Base-by-base conservation (phyloP, 2,888 invertebrate species). In the Halictus quadricinctus region DNA sequence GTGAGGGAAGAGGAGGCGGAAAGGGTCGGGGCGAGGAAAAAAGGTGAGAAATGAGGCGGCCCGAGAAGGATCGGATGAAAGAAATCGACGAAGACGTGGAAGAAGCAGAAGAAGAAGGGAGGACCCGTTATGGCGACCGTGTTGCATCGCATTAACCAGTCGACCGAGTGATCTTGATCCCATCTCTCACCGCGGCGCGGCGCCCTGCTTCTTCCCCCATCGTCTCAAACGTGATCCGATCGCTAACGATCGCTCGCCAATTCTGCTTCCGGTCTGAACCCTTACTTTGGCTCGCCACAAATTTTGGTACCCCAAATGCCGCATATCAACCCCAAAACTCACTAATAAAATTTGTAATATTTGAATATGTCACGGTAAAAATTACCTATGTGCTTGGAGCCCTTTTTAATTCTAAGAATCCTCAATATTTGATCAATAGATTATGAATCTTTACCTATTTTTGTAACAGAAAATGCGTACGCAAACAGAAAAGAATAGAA, bases 141-240 rank as follows among this genome's bases (percentile, higher is more conserved):
- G 90, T 91, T 93, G 93, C 93, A 93, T 94, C 91, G 92, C 93
- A 93, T 94, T 94, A 94, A 93, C 93, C 94, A 93, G 91, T 89
- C 93, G 93, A 94, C 94, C 93, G 93, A 94, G 91, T 94, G 93
- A 94, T 93, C 93, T 92, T 93, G 93, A 94, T 93, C 92, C 90
- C 90, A 89, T 90, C 91, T 91, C 88, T 90, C 89, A 88, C 89
- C 87, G 87, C 83, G 60, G 58, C 72, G 83, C 83, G 54, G 60
- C 72, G 80, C 69, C 76, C 80, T 78, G 80, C 80, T 77, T 83
- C 87, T 54, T 76, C 81, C 76, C 50, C 79, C 72, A 18, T 84
- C 80, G 72, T 80, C 83, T 78, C 64, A 58, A 81, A 83, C 85
- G 86, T 83, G 84, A 86, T 89, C 83, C 80, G 74, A 50, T 43